phyloP scores from a whole-genome alignment of 2,888 invertebrate species.

The Apeira syringaria region DNA sequence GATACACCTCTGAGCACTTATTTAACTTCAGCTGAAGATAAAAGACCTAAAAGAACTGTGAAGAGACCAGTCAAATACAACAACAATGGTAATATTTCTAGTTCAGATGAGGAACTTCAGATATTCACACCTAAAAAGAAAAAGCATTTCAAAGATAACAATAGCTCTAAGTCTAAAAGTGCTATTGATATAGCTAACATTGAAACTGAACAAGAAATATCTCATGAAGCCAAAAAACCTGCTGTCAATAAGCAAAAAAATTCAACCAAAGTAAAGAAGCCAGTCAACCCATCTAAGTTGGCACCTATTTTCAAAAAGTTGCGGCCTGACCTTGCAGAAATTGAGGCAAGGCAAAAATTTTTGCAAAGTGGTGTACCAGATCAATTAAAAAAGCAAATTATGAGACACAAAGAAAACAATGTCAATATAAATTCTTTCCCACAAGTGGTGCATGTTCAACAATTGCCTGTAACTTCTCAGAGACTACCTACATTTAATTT shows the following conservation, averaged over 20 bases:
- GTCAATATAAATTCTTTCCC: conserved; percentile 81
- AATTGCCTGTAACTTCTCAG: conserved; percentile 42
- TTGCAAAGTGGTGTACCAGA: conserved; percentile 89
- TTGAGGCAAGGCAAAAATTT: conserved; percentile 87
- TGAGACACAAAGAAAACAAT: conserved; percentile 69
- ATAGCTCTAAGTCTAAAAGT: conserved; percentile 2
- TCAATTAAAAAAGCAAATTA: conserved; percentile 80
- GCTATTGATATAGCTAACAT: conserved; percentile 20
- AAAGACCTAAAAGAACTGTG: conserved; percentile 60
- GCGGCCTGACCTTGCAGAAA: conserved; percentile 79
- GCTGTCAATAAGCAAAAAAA: conserved; percentile 4
- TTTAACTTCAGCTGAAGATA: conserved; percentile 27
- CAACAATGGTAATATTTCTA: conserved; percentile 51
- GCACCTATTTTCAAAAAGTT: conserved; percentile 89
- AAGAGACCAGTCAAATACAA: conserved; percentile 68
- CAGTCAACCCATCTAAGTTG: conserved; percentile 45
- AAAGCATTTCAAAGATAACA: conserved; percentile 31
- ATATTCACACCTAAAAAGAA: conserved; percentile 72
- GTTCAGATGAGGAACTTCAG: conserved; percentile 72
- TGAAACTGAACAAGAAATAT: conserved; percentile 14
- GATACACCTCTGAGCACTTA: conserved; percentile 6
- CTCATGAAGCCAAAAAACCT: conserved; percentile 3
- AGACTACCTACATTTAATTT: conserved; percentile 7
- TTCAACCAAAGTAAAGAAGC: conserved; percentile 15
- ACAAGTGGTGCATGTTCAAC: conserved; percentile 86